Percentiles rank a stretch among this genome's conserved stretches.
Conservation (phyloP, 2,888 invertebrate genomes). For the Caenorhabditis parvicauda region DNA sequence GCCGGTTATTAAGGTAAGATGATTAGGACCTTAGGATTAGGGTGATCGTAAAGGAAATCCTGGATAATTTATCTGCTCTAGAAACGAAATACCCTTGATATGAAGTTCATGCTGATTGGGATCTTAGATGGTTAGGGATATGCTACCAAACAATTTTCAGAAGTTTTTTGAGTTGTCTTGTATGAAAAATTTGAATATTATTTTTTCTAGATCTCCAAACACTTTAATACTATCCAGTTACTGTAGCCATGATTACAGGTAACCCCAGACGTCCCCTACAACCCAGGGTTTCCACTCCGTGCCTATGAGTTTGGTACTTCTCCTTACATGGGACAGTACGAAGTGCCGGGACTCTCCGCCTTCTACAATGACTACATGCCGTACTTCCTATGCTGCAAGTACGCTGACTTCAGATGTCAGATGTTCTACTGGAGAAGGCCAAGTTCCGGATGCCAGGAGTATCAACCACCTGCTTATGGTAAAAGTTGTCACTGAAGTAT, state of each 20-base stretch:
- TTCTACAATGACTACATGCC: slow-evolving; percentile 94
- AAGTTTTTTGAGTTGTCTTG: background rate
- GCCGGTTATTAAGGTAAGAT: slow-evolving; percentile 68
- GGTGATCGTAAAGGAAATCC: no score
- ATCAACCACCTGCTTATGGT: slow-evolving; percentile 82
- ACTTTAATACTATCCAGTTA: no score
- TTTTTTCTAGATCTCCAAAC: no score
- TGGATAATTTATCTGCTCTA: no score
- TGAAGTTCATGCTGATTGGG: no score
- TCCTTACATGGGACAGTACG: slow-evolving; percentile 90
- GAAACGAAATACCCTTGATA: no score
- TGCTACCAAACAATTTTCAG: slow-evolving; percentile 9
- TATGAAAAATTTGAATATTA: no score
- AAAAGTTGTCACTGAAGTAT: no score
- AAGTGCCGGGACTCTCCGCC: slow-evolving; percentile 87
- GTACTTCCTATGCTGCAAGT: slow-evolving; percentile 88
- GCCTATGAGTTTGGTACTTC: slow-evolving; percentile 80
- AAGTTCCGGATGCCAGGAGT: slow-evolving; percentile 90
- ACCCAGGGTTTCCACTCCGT: slow-evolving; percentile 60
- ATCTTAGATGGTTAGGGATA: no score
- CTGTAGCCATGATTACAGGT: slow-evolving; percentile 7
- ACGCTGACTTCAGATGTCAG: slow-evolving; percentile 91
- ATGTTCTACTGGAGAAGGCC: slow-evolving; percentile 85
- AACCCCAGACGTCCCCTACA: slow-evolving; percentile 50
- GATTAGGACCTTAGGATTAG: no score